Base-by-base conservation (phyloP, 2,888 invertebrate genomes). In the Apantesis nais region DNA sequence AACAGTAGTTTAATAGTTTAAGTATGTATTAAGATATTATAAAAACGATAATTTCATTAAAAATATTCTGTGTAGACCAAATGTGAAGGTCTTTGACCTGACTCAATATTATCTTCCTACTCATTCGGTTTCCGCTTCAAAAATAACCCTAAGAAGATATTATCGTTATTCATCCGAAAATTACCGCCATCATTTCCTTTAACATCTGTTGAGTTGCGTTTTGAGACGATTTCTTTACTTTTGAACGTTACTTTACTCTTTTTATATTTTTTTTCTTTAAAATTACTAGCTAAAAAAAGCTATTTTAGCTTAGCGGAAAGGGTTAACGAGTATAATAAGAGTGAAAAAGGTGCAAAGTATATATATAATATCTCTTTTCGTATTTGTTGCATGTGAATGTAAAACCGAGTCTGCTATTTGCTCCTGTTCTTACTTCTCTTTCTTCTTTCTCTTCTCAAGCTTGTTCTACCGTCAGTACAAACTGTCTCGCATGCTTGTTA, bases 101-200 rank as follows among this genome's bases (percentile, higher is more conserved):
- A n/a, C 41, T 11, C 9, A 31, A 29, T 63, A 29, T 44, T 44
- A 11, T 63, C 31, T 29, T 63, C 63, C 44, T 11, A 63, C 44
- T 22, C 29, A 63, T 31, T 22, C 48, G 60, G 58, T 65, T 61
- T 69, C 65, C 65, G 69, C 37, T 52, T 62, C n/a, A 63, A 63
- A 44, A 63, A 29, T 63, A 44, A 31, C 63, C 31, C 31, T 44
- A 11, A 22, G 31, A 63, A 44, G 44, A 44, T 44, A 44, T 63
- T 44, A 63, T 44, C 11, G 22, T 22, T 63, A 44, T 44, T 63
- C 11, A 22, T 31, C 22, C 22, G 19, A 29, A 31, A 2, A 44
- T 63, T 22, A 44, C 31, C 22, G 22, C 31, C 44, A 25, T 29
- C 41, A 29, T 44, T 31, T 63, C 44, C 29, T 44, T 63, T 31